A percentile compares a stretch with the other conserved stretches of the same genome.
Evolutionary conservation across 2,113 vertebrate species (phyloP).

Genomic region (Hippocampus barbouri): DNA sequence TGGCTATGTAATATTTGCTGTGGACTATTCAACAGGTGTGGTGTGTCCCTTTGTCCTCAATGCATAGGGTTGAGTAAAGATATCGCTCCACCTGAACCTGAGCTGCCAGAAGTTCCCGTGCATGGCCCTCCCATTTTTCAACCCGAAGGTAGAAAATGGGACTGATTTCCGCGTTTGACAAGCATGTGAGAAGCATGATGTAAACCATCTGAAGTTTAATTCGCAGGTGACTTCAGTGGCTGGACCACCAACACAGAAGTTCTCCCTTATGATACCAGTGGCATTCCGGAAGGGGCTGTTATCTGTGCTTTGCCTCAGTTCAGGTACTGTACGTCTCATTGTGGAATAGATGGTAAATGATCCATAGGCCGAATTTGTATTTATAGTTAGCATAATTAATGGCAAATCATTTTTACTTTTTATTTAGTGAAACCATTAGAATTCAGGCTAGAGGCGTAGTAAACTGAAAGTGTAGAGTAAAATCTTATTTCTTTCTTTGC

Average conservation of each 20-base stretch:
- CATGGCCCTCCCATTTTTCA: conserved; percentile 53
- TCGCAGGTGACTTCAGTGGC: conserved; percentile 73
- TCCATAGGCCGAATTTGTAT: not conserved
- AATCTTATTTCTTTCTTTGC: not conserved
- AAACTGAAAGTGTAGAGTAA: not conserved
- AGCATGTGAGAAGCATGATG: not conserved
- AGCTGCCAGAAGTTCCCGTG: conserved; percentile 24
- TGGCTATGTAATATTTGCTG: conserved; percentile 11
- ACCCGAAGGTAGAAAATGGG: conserved; percentile 52
- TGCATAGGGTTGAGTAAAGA: conserved; percentile 56
- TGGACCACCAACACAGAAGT: conserved; percentile 71
- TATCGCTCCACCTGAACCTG: conserved; percentile 59
- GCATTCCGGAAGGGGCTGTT: conserved; percentile 55
- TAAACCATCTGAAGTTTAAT: conserved; percentile 1
- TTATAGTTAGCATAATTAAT: not conserved
- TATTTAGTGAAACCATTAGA: not conserved
- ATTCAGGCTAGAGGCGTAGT: not conserved
- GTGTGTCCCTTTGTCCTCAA: conserved; percentile 18
- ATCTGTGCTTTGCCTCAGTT: conserved; percentile 56
- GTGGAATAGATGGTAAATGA: not conserved
- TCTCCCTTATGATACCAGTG: conserved; percentile 62
- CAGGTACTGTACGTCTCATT: conserved; percentile 53
- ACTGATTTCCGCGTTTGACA: not conserved
- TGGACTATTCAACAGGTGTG: conserved; percentile 22
- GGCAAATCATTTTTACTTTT: not conserved